These are phyloP conservation scores for Scolopax bukidnonensis DNA, from an alignment of 2,797 vertebrate species.

Conservation along the genomic window DNA sequence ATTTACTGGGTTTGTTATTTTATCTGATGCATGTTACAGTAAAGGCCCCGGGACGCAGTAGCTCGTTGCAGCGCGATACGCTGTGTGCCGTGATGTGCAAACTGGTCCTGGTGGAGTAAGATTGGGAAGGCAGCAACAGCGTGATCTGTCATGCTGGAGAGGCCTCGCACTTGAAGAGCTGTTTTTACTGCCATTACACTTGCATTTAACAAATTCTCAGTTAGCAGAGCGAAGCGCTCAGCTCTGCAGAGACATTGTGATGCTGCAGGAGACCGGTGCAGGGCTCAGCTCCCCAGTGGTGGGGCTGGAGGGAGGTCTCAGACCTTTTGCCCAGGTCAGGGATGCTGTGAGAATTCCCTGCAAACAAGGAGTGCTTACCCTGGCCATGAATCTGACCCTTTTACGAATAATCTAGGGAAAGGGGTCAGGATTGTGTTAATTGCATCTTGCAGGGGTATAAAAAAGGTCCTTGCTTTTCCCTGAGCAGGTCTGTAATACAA, in stretches of 20 bases:
- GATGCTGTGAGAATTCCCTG: neutral
- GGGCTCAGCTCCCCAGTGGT: neutral
- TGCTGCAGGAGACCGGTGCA: neutral
- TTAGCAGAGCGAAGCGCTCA: neutral
- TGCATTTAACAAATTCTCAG: neutral
- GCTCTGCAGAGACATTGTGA: neutral
- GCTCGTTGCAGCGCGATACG: accelerated
- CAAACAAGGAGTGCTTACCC: neutral
- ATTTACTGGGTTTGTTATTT: neutral
- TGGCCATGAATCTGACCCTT: neutral
- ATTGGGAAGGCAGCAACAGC: neutral
- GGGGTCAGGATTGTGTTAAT: constrained; percentile 8
- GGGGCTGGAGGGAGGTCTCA: neutral
- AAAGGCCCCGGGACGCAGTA: accelerated
- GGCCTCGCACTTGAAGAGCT: neutral
- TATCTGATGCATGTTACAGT: neutral
- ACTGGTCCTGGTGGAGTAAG: neutral
- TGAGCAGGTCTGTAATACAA: constrained; percentile 18
- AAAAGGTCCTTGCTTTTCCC: constrained; percentile 14
- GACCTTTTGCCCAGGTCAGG: neutral
- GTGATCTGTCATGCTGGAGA: neutral
- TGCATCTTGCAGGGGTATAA: neutral
- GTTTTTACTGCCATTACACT: neutral
- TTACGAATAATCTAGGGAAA: neutral
- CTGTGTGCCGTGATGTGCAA: neutral